These are phyloP conservation scores for Acanthosepion esculentum DNA, from an alignment of 2,888 invertebrate genomes.

Conservation along the genomic window DNA sequence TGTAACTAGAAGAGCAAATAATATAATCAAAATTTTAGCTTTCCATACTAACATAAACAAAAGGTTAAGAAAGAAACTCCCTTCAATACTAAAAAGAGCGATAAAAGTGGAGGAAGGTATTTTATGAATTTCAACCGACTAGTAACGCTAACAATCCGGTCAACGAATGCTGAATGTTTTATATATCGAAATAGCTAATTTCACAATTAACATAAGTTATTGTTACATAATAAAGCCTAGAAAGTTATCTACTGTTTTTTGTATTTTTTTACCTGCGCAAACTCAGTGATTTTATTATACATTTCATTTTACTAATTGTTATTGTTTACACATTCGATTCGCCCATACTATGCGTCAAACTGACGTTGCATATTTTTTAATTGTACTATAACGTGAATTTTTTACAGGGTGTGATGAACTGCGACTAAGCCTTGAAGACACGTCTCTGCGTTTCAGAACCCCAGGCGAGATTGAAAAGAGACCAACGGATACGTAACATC, in stretches of 20 bases:
- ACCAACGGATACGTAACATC: conserved; percentile 33
- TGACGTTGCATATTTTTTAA: background rate
- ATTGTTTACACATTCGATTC: background rate
- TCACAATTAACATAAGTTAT: background rate
- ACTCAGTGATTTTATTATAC: background rate
- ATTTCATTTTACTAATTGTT: background rate
- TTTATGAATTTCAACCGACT: too few species aligned
- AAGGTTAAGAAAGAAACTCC: too few species aligned
- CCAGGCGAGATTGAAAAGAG: background rate
- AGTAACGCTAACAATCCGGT: too few species aligned
- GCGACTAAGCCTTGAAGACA: background rate
- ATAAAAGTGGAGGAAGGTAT: too few species aligned
- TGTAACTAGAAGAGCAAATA: too few species aligned
- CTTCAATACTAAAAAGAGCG: too few species aligned
- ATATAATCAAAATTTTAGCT: too few species aligned
- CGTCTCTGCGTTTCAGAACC: background rate
- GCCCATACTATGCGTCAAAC: background rate
- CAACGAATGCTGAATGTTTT: too few species aligned
- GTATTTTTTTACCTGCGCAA: background rate
- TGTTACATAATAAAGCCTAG: background rate
- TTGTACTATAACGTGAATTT: background rate
- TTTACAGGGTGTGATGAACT: background rate
- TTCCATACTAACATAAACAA: too few species aligned
- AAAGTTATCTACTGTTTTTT: background rate
- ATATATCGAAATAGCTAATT: too few species aligned